Evolutionary conservation across 2,797 vertebrate genomes (phyloP), one percentile per base, ranked within the genome.

Genomic region (Anisognathus igniventris): DNA sequence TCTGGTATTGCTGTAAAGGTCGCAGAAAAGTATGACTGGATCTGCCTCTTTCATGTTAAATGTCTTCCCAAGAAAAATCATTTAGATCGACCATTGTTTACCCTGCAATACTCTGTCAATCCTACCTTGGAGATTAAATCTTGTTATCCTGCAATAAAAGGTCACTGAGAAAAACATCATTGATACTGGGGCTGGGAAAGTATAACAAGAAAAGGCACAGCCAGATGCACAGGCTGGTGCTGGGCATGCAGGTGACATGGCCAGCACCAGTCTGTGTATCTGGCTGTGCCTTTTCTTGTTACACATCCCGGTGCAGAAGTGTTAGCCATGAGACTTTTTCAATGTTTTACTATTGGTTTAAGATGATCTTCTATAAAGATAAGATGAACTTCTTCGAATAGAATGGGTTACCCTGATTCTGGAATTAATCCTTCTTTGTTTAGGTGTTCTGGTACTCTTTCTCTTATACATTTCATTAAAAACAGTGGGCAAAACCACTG

Each of bases 261-360:
- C 35, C 35, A 35, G 35, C 35, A 35, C 35, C 35, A 35, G 35
- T 35, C 35, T 35, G 35, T 35, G 35, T 35, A 35, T 35, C 35
- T 35, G 35, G 35, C 35, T 35, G 35, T 35, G 35, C 35, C 35
- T 35, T 35, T 35, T 35, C 35, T 35, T 35, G 35, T 35, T 35
- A 35, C 9, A 2, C 7, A 3, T 8, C 23, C 14, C 1, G 2
- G 7, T 42, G 56, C 35, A 86, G 37, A 61, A 18, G 14, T 20
- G 20, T 14, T 56, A 60, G 5, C 19, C 0, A 9, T 0, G 0
- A 60, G 14, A 23, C 14, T 12, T 27, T 48, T 47, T 8, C 1
- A 2, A 6, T 4, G 12, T 54, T 82, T 61, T 66, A 42, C 44
- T 66, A 31, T 39, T 50, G 19, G 22, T 31, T 54, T 53, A 37